Percentiles rank a stretch among this genome's conserved stretches.
Conservation (phyloP, 2,797 vertebrate species). For the Streptopelia turtur region DNA sequence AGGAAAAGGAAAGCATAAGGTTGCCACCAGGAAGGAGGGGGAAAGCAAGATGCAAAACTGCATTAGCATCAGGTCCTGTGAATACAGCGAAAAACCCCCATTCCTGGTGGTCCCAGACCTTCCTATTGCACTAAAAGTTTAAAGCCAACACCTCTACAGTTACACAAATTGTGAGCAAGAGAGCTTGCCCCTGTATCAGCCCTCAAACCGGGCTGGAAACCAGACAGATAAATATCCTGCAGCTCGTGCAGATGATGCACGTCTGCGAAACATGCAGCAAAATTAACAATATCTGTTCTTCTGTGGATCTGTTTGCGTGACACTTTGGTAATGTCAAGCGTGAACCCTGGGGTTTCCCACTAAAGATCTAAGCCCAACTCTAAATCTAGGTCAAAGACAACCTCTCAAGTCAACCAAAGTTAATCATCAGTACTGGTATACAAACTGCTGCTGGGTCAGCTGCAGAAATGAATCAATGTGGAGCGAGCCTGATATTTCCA, state of each 20-base stretch:
- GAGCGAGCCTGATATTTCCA: background rate
- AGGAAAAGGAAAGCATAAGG: background rate
- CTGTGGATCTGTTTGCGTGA: background rate
- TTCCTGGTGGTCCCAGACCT: background rate
- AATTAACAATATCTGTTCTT: background rate
- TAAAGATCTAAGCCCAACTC: background rate
- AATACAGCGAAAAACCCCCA: background rate
- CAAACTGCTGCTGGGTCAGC: background rate
- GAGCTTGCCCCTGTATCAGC: fast-evolving
- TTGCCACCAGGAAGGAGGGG: background rate
- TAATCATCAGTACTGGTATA: background rate
- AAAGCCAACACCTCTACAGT: background rate
- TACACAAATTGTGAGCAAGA: background rate
- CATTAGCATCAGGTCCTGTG: fast-evolving
- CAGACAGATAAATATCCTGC: background rate
- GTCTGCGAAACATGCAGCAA: background rate
- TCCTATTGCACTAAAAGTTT: background rate
- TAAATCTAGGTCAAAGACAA: background rate
- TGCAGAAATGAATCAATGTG: background rate
- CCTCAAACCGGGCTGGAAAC: background rate
- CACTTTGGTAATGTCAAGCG: background rate
- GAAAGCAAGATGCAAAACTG: background rate
- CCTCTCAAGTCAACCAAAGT: background rate
- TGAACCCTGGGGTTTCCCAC: background rate
- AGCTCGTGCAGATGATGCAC: background rate